Percentiles rank a stretch among this genome's conserved stretches.
Evolutionary conservation across 2,888 invertebrate species (phyloP).

Genomic region (Pseudolycoriella hygida): DNA sequence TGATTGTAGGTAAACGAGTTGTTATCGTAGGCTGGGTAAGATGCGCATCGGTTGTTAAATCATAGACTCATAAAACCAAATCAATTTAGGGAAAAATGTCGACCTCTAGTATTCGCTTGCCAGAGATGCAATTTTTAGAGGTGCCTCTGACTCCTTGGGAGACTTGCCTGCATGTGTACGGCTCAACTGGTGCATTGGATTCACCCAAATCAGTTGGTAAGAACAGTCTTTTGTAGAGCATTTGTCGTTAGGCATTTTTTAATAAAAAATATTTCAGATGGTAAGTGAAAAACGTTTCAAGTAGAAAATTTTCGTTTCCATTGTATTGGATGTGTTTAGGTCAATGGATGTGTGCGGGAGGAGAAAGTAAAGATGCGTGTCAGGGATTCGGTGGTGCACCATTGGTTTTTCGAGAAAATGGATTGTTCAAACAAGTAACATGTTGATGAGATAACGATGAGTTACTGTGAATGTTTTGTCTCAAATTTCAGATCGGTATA

Average conservation of each 20-base stretch:
- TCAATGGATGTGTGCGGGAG: constrained; percentile 53
- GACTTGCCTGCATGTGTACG: constrained; percentile 49
- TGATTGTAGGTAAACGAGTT: constrained; percentile 27
- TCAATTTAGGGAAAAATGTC: constrained; percentile 63
- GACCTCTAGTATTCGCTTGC: constrained; percentile 28
- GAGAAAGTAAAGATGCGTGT: constrained; percentile 59
- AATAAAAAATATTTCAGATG: too few species aligned
- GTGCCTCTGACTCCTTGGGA: constrained; percentile 48
- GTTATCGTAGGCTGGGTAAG: constrained; percentile 27
- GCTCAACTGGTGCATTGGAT: constrained; percentile 40
- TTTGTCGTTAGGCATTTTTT: too few species aligned
- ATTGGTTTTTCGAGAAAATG: constrained; percentile 40
- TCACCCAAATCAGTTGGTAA: constrained; percentile 27
- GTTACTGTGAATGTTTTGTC: not conserved
- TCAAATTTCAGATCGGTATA: constrained; percentile 45
- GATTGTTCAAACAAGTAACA: constrained; percentile 43
- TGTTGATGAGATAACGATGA: constrained; percentile 1
- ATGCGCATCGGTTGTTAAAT: too few species aligned
- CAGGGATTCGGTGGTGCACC: constrained; percentile 68
- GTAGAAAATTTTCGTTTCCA: too few species aligned
- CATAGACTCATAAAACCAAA: too few species aligned
- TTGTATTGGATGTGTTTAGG: constrained; percentile 21
- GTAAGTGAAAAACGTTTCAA: too few species aligned
- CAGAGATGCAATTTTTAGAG: constrained; percentile 46
- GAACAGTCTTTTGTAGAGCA: constrained; percentile 1